Base-by-base conservation (phyloP, 2,888 invertebrate species). In the Trachelus tabidus region DNA sequence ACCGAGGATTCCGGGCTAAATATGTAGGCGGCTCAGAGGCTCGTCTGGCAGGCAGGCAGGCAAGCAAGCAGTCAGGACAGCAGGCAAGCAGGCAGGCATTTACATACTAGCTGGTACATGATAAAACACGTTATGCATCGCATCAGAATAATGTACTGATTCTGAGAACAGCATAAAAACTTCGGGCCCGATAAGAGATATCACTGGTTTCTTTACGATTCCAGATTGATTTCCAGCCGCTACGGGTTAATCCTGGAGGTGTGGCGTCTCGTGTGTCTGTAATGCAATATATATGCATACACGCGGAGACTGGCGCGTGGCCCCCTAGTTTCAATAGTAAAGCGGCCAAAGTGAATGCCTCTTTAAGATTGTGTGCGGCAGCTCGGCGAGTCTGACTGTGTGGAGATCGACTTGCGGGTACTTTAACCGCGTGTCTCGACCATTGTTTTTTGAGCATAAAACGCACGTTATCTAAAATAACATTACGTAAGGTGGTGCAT, bases 1-100 rank as follows among this genome's bases (percentile, higher is more conserved):
- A 79, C 68, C 79, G 73, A 79, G 75, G 75, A 79, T 82, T 80
- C 78, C 77, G 77, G 73, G 79, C 78, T 80, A 80, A 78, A 81
- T 81, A 81, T 78, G 79, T 77, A 79, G 77, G 74, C 75, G 34
- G 68, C 71, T 31, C 23, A 23, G 73, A n/a, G 34, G 76, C n/a
- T 31, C 68, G 15, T 34, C 35, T 35, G 30, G 73, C 71, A 34
- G 40, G 68, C 76, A 40, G 15, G n/a, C 69, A 69, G 12, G 37
- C 37, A 15, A 40, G 75, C 73, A 34, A 68, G 56, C 68, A 68
- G 15, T 71, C 56, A 73, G 56, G 78, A 75, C 75, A 75, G 75
- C 73, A 37, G 75, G 37, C 75, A 71, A 69, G 75, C 75, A 78
- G 75, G 78, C 33, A 34, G 15, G n/a, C 75, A 33, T 34, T 23